These are phyloP conservation scores for Parotocinclus haroldoi DNA, from an alignment of 2,797 vertebrate genomes.

Conservation along the genomic window DNA sequence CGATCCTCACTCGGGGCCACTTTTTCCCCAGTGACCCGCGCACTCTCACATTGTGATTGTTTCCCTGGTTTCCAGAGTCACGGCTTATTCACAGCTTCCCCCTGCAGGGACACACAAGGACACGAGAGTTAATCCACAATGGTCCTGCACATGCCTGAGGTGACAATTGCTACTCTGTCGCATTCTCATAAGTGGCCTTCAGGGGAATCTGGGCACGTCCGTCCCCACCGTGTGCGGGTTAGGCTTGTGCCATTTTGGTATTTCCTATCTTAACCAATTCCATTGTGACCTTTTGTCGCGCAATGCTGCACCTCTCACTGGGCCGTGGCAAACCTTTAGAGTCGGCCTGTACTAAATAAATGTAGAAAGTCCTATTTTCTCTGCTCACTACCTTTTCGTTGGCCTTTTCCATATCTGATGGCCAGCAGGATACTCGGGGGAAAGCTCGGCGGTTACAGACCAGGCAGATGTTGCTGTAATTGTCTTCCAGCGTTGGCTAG, in stretches of 20 bases:
- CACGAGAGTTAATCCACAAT: background rate
- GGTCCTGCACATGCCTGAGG: slow-evolving; percentile 9
- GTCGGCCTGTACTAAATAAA: background rate
- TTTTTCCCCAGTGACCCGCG: background rate
- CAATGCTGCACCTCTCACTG: slow-evolving; percentile 16
- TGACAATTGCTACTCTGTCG: slow-evolving; percentile 26
- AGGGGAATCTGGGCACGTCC: slow-evolving; percentile 1
- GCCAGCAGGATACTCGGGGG: background rate
- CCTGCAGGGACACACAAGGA: background rate
- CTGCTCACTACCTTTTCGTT: background rate
- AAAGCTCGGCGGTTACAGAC: background rate
- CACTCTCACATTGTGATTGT: background rate
- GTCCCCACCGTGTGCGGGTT: slow-evolving; percentile 11
- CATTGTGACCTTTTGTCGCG: slow-evolving; percentile 10
- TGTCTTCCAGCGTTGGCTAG: background rate
- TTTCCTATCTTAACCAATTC: background rate
- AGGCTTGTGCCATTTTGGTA: no score
- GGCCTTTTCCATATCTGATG: background rate
- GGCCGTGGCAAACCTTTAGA: slow-evolving; percentile 8
- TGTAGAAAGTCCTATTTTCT: slow-evolving; percentile 1
- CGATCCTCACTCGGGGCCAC: no score
- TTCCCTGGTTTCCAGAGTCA: background rate
- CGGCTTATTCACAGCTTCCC: background rate
- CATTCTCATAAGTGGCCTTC: slow-evolving; percentile 61
- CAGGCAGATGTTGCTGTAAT: background rate